These are phyloP conservation scores for Pedionomus torquatus DNA, from an alignment of 2,113 vertebrate genomes.

Conservation along the genomic window DNA sequence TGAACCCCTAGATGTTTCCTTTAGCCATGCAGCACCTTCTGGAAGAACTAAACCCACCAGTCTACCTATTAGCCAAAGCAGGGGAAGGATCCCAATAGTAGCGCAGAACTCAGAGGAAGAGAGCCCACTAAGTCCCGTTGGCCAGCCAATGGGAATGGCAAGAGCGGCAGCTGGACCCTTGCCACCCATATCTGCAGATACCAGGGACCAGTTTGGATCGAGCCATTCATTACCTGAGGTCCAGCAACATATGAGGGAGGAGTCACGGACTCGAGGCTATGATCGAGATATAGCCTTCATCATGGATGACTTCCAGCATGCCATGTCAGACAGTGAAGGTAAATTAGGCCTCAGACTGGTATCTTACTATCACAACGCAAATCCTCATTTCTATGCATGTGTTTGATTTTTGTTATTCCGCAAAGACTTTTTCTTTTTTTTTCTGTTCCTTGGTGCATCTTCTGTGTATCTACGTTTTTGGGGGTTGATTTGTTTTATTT, in stretches of 20 bases:
- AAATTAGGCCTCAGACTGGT: constrained; percentile 86
- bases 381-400: constrained; percentile 88
- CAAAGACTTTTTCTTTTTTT: constrained; percentile 62
- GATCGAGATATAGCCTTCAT: constrained; percentile 98
- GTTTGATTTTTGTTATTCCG: constrained; percentile 75
- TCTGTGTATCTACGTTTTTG: constrained; percentile 59
- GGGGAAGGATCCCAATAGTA: constrained; percentile 95
- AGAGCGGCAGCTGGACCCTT: constrained; percentile 96
- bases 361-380: constrained; percentile 79
- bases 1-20: constrained; percentile 91
- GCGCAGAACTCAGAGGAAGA: constrained; percentile 99
- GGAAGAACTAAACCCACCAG: constrained; percentile 95
- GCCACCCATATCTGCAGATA: constrained; percentile 97
- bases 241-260: constrained; percentile 98
- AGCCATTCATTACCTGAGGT: constrained; percentile 98
- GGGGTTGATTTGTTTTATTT: constrained; percentile 27
- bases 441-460: constrained; percentile 68
- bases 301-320: constrained; percentile 99
- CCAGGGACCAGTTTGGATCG: constrained; percentile 97
- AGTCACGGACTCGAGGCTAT: constrained; percentile 93
- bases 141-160: constrained; percentile 99
- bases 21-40: constrained; percentile 86
- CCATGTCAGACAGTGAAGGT: constrained; percentile 99
- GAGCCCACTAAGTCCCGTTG: constrained; percentile 96
- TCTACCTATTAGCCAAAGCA: constrained; percentile 96